A percentile compares a stretch with the other conserved stretches of the same genome.
Evolutionary conservation across 2,113 vertebrate genomes (phyloP).

Genomic region (Etheostoma cragini): DNA sequence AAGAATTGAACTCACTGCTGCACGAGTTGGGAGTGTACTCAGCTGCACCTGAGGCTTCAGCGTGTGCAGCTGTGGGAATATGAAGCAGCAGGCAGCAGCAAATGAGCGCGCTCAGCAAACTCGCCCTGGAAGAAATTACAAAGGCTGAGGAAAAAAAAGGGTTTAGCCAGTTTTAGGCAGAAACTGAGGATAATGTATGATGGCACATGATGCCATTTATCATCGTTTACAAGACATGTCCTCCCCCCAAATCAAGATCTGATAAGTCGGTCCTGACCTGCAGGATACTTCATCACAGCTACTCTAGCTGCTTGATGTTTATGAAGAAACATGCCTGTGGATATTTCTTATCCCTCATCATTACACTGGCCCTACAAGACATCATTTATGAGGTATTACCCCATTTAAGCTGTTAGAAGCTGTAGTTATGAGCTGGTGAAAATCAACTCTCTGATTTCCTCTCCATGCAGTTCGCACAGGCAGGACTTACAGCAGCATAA

Average conservation of each 20-base stretch:
- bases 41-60: conserved; percentile 21
- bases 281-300: conserved; percentile 63
- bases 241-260: conserved; percentile 61
- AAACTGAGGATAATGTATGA: conserved; percentile 51
- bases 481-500: neutral
- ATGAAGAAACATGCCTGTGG: conserved; percentile 69
- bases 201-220: conserved; percentile 42
- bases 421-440: conserved; percentile 28
- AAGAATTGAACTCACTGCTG: conserved; percentile 2
- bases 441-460: conserved; percentile 8
- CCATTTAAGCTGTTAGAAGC: conserved; percentile 24
- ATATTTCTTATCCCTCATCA: conserved; percentile 67
- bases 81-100: conserved; percentile 28
- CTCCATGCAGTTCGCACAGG: neutral
- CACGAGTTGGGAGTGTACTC: conserved; percentile 3
- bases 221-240: conserved; percentile 67
- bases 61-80: conserved; percentile 18
- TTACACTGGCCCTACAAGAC: conserved; percentile 53
- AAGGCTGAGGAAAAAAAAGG: conserved; percentile 29
- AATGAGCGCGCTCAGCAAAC: conserved; percentile 25
- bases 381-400: conserved; percentile 53
- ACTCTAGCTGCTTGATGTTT: conserved; percentile 62
- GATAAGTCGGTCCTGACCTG: conserved; percentile 67
- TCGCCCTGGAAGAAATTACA: conserved; percentile 19
- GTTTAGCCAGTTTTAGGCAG: conserved; percentile 21